A percentile compares a stretch with the other conserved stretches of the same genome.
These are phyloP conservation scores for Calliopsis andreniformis DNA, from an alignment of 1,140 invertebrate genomes.

Conservation along the genomic window DNA sequence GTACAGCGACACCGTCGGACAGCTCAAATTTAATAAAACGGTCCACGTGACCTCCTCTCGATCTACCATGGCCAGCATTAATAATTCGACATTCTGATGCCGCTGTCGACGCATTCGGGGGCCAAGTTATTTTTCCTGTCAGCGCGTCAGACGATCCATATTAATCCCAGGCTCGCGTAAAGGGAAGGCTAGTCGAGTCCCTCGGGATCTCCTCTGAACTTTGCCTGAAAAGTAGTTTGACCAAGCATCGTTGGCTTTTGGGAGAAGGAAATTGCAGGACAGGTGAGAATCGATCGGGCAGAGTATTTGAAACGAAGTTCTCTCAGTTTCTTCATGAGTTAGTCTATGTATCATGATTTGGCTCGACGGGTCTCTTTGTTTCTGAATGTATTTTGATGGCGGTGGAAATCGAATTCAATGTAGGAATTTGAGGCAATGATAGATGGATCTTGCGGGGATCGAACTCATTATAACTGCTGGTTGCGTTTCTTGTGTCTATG, in stretches of 20 bases:
- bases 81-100: conserved; percentile 2
- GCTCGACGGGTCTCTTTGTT: neutral
- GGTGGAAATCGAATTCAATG: too few species aligned
- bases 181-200: conserved; percentile 7
- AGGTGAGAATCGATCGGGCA: conserved; percentile 11
- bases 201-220: conserved; percentile 7
- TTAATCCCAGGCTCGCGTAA: conserved; percentile 19
- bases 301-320: neutral
- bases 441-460: too few species aligned
- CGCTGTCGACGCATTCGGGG: neutral
- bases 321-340: too few species aligned
- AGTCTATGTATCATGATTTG: neutral
- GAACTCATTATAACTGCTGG: too few species aligned
- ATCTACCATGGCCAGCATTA: neutral
- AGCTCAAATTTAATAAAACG: conserved; percentile 9
- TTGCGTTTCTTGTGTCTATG: too few species aligned
- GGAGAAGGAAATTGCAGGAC: neutral
- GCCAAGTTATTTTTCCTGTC: conserved; percentile 31
- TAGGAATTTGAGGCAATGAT: too few species aligned
- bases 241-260: neutral
- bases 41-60: neutral
- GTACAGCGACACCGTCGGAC: neutral
- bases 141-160: conserved; percentile 26
- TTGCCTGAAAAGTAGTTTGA: neutral
- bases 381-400: too few species aligned